Evolutionary conservation across 2,113 vertebrate species (phyloP).

Genomic region (Psephotus haematonotus): DNA sequence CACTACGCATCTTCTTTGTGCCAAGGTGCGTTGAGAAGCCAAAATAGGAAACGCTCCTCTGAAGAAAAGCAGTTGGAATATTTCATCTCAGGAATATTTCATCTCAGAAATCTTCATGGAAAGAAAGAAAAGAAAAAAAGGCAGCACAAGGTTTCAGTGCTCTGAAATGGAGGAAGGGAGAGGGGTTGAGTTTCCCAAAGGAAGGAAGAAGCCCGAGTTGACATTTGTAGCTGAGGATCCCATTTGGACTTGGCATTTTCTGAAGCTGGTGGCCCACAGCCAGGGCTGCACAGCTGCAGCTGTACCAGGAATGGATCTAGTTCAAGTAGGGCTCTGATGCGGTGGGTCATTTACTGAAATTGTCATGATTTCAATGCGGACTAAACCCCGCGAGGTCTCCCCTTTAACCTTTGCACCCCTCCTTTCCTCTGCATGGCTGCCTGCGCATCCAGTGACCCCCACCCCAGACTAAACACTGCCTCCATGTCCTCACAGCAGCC

Average conservation of each 20-base stretch:
- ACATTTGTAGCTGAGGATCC: neutral
- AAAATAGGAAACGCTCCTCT: neutral
- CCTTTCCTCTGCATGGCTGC: accelerated
- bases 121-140: neutral
- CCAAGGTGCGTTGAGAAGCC: neutral
- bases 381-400: neutral
- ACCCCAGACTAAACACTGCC: neutral
- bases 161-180: neutral
- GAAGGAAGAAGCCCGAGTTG: neutral
- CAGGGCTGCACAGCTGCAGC: neutral
- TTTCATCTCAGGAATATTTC: neutral
- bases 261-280: neutral
- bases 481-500: neutral
- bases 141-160: neutral
- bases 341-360: neutral
- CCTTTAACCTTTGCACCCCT: neutral
- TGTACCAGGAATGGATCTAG: neutral
- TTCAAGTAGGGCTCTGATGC: neutral
- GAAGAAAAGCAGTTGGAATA: neutral
- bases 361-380: neutral
- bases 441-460: neutral
- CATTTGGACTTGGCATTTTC: neutral
- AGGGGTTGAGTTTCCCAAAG: neutral
- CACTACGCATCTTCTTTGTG: neutral
- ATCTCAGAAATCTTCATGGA: neutral